These are phyloP conservation scores for Masticophis lateralis DNA, from an alignment of 2,797 vertebrate species.

Conservation along the genomic window DNA sequence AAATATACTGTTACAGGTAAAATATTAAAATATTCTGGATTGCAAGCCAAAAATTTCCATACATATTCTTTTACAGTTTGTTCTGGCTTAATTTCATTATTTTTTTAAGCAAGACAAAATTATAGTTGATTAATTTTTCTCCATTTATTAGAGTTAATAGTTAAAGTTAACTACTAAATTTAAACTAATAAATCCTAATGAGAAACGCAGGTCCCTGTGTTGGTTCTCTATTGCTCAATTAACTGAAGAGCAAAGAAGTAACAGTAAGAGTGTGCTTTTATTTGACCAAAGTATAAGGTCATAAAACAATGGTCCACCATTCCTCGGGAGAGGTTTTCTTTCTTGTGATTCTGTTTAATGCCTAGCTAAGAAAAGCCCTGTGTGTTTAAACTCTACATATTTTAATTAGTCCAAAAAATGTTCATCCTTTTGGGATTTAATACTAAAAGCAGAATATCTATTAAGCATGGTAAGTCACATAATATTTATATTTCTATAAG, in stretches of 20 bases:
- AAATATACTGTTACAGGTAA: background rate
- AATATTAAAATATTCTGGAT: background rate
- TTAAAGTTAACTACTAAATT: background rate
- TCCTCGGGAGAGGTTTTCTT: background rate
- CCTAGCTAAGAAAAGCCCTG: background rate
- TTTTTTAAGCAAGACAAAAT: background rate
- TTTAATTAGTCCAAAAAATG: background rate
- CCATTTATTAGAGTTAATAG: background rate
- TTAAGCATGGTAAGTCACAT: background rate
- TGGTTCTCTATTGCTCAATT: background rate
- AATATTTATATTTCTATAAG: background rate
- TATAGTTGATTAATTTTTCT: background rate
- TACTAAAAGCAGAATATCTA: background rate
- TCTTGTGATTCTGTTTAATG: background rate
- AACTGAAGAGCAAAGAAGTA: background rate
- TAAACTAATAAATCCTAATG: background rate
- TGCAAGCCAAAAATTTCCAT: background rate
- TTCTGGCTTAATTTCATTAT: background rate
- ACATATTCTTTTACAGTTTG: background rate
- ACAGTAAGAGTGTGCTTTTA: background rate
- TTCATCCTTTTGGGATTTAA: background rate
- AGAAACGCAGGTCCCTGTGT: background rate
- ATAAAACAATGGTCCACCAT: background rate
- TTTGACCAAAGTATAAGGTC: background rate
- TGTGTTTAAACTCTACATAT: background rate